Base-by-base conservation (phyloP, 1,140 invertebrate species). In the Drosophila arawakana region DNA sequence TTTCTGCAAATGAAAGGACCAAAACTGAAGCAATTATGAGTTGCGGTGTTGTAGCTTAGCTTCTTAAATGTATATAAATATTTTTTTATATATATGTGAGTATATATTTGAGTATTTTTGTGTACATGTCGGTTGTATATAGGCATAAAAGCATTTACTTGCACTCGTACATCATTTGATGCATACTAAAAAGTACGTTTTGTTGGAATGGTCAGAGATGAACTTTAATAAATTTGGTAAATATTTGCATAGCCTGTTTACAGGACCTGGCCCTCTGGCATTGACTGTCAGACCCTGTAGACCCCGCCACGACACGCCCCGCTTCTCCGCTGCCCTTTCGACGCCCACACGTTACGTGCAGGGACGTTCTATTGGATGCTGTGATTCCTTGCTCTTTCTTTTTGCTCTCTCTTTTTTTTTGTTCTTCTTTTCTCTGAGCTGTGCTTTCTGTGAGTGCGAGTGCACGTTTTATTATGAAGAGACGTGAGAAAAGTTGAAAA, bases 401-500 rank as follows among this genome's bases (percentile, higher is more conserved):
- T 30, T 30, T 6, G 3, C 25, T 30, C 25, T 30, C 25, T 30
- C 25, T 30, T 30, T 30, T 5, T 25, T 30, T 30, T 30, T 7
- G 50, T 15, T 54, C 10, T 30, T 11, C 11, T 34, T 34, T 11
- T 6, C n/a, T 21, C 18, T 21, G 18, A 2, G 34, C 34, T 35
- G 34, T 21, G 39, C 35, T 35, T 52, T 41, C 47, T 50, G 46
- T 46, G 59, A 18, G 73, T 80, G 76, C 78, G 71, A 78, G 61
- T 80, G 76, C 78, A 80, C 78, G 78, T 80, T 80, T 80, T 80
- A 80, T 80, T 80, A 80, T 63, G 71, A 61, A 50, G 61, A 78
- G 76, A 80, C 78, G 78, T 80, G 78, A 80, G 78, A 78, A 80
- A 80, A 78, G 72, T 78, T 80, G 76, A 80, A 80, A 80, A 80